A percentile compares a stretch with the other conserved stretches of the same genome.
phyloP scores from a whole-genome alignment of 2,888 invertebrate genomes.

The Carterocephalus palaemon region DNA sequence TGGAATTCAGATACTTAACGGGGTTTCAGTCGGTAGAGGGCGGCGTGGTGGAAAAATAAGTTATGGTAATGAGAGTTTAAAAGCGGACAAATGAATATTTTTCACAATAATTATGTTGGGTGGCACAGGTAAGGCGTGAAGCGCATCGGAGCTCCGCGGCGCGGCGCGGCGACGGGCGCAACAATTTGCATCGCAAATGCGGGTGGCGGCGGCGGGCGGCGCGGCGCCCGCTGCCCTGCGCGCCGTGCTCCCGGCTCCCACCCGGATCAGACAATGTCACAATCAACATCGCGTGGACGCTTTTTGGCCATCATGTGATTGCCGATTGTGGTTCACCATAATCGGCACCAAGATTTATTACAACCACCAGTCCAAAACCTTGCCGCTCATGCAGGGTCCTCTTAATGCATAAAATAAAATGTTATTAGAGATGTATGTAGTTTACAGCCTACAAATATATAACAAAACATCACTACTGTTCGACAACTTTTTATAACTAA shows the following conservation, averaged over 20 bases:
- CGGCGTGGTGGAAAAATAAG: conserved; percentile 36
- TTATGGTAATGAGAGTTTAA: conserved; percentile 57
- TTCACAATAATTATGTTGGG: conserved; percentile 70
- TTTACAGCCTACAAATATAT: no score
- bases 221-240: conserved; percentile 46
- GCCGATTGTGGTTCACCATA: conserved; percentile 68
- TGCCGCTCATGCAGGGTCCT: no score
- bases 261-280: conserved; percentile 72
- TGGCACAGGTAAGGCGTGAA: conserved; percentile 68
- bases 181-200: conserved; percentile 58
- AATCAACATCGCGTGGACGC: conserved; percentile 76
- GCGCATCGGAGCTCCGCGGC: conserved; percentile 48
- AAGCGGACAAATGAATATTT: conserved; percentile 72
- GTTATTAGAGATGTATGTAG: no score
- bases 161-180: conserved; percentile 47
- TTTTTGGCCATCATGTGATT: conserved; percentile 73
- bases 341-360: conserved; percentile 48
- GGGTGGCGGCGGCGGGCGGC: conserved; percentile 59
- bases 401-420: no score
- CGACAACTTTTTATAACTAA: no score
- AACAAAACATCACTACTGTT: no score
- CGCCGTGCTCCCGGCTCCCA: conserved; percentile 47
- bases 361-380: conserved; percentile 12
- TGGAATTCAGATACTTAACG: no score
- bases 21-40: conserved; percentile 15